Conservation (phyloP, 2,113 vertebrate species). For the Tamias sibiricus region DNA sequence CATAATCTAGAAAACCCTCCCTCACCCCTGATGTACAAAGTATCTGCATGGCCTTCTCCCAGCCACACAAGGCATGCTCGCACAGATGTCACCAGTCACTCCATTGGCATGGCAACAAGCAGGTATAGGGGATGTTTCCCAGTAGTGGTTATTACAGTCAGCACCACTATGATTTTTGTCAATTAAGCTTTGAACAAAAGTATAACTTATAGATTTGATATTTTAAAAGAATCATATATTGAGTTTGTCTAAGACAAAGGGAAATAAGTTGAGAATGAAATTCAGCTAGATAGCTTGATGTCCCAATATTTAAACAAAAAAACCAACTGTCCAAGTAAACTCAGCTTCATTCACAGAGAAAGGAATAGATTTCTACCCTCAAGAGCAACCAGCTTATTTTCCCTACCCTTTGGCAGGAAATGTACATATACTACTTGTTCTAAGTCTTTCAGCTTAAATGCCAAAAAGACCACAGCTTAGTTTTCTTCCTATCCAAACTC, state of each 20-base stretch:
- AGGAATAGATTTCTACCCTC: constrained; percentile 82
- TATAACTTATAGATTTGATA: background rate
- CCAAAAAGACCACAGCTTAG: background rate
- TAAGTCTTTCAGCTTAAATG: background rate
- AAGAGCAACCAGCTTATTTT: constrained; percentile 79
- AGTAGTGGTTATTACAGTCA: constrained; percentile 83
- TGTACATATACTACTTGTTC: background rate
- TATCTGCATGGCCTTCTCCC: constrained; percentile 79
- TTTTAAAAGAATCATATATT: constrained; percentile 52
- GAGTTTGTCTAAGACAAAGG: constrained; percentile 48
- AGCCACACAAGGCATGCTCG: constrained; percentile 85
- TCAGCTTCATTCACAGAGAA: constrained; percentile 35
- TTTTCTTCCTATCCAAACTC: constrained; percentile 38
- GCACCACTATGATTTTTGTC: constrained; percentile 79
- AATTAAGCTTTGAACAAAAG: constrained; percentile 74
- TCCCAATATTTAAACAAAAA: constrained; percentile 16
- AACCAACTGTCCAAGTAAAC: constrained; percentile 23
- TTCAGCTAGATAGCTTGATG: background rate
- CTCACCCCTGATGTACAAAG: constrained; percentile 87
- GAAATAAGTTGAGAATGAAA: constrained; percentile 35
- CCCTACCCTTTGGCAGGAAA: constrained; percentile 50
- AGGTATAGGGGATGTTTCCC: constrained; percentile 62
- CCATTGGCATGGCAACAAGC: constrained; percentile 79
- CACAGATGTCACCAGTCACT: constrained; percentile 78
- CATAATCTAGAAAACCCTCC: constrained; percentile 86